Conservation (phyloP, 2,888 invertebrate species). For the Leptodirus hochenwartii region DNA sequence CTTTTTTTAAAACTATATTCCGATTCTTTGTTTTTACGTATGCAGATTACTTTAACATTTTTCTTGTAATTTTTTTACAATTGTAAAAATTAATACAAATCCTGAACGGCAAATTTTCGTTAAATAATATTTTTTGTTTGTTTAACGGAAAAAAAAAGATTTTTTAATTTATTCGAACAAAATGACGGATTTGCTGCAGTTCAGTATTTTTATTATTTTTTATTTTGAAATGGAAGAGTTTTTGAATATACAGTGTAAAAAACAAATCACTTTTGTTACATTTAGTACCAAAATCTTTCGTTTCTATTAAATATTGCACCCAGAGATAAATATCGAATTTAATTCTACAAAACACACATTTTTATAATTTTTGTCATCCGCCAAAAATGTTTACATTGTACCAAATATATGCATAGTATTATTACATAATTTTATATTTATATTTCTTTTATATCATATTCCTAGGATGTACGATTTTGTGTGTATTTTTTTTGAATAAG, state of each 20-base stretch:
- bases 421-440: conserved; percentile 9
- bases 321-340: no score
- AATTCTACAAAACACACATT: no score
- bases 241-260: conserved; percentile 3
- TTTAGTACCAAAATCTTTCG: conserved; percentile 3
- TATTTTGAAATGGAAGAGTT: background rate
- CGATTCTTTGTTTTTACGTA: conserved; percentile 10
- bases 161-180: no score
- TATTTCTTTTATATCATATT: conserved; percentile 8
- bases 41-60: conserved; percentile 8
- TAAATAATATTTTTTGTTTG: no score
- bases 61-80: background rate
- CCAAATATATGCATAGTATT: conserved; percentile 6
- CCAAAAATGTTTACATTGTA: conserved; percentile 4
- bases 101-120: no score
- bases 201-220: background rate
- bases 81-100: no score
- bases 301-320: no score
- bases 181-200: no score
- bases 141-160: no score
- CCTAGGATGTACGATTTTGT: no score
- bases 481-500: no score
- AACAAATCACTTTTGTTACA: conserved; percentile 6
- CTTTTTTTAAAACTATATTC: background rate
- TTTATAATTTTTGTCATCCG: conserved; percentile 5